phyloP scores from a whole-genome alignment of 2,113 vertebrate species.

The Poeciliopsis occidentalis region DNA sequence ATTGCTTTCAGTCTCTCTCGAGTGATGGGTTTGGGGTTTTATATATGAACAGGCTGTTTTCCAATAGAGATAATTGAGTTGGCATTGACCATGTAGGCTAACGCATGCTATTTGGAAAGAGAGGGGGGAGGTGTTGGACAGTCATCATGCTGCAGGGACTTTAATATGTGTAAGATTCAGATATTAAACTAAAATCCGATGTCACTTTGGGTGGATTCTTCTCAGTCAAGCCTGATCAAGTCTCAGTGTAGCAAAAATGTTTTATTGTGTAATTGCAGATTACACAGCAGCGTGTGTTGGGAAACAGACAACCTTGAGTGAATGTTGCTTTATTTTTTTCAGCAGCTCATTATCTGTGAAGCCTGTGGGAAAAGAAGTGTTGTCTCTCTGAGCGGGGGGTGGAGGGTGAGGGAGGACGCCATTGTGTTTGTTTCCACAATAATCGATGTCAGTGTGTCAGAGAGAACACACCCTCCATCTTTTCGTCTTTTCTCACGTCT shows the following conservation, averaged over 20 bases:
- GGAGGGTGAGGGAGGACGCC: constrained; percentile 14
- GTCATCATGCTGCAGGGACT: too few relatives aligned
- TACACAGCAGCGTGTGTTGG: constrained; percentile 20
- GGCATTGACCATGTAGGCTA: background rate
- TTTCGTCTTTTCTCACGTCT: constrained; percentile 29
- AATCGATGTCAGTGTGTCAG: constrained; percentile 35
- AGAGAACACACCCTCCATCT: constrained; percentile 34
- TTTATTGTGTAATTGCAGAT: constrained; percentile 32
- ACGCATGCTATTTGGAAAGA: too few relatives aligned
- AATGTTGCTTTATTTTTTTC: constrained; percentile 5
- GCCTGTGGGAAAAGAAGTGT: constrained; percentile 50
- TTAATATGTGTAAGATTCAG: background rate
- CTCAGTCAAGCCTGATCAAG: background rate
- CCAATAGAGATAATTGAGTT: background rate
- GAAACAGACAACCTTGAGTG: constrained; percentile 37
- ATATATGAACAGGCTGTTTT: background rate
- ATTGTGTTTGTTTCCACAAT: constrained; percentile 67
- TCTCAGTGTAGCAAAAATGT: background rate
- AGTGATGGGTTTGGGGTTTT: background rate
- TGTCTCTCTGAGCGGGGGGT: constrained; percentile 3
- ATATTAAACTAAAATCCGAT: background rate
- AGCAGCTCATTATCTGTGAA: constrained; percentile 1
- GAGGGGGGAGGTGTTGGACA: background rate
- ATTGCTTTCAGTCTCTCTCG: background rate
- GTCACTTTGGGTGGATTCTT: background rate